These are phyloP conservation scores for Carcharodon carcharias DNA, from an alignment of 2,797 vertebrate species.

Conservation along the genomic window DNA sequence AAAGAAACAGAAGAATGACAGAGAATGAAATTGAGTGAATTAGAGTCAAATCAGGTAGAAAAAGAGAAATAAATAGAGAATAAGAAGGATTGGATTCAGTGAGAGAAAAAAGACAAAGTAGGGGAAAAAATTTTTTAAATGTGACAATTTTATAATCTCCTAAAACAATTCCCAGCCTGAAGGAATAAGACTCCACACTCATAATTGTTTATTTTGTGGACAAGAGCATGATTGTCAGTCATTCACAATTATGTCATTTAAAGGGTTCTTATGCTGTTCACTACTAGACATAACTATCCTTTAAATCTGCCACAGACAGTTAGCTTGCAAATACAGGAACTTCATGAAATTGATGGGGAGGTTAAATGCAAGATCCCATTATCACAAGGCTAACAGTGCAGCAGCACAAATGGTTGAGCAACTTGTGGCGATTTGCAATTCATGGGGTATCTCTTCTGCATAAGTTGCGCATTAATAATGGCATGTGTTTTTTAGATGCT, in stretches of 20 bases:
- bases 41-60: not conserved
- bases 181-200: not conserved
- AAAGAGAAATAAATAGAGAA: not conserved
- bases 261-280: not conserved
- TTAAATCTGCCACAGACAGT: not conserved
- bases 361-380: not conserved
- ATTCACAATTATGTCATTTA: conserved; percentile 5
- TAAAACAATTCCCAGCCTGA: not conserved
- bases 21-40: not conserved
- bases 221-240: not conserved
- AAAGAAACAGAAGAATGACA: not conserved
- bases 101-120: not conserved
- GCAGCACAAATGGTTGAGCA: not conserved
- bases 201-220: not conserved
- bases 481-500: not conserved
- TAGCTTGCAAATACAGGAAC: not conserved
- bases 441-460: too few relatives aligned
- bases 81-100: not conserved
- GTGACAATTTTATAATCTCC: not conserved
- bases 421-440: not conserved
- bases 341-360: not conserved
- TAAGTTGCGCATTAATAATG: not conserved
- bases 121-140: not conserved
- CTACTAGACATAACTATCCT: not conserved
- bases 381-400: not conserved